A percentile compares a stretch with the other conserved stretches of the same genome.
phyloP scores from a whole-genome alignment of 2,113 vertebrate genomes.

The Hippotragus niger region DNA sequence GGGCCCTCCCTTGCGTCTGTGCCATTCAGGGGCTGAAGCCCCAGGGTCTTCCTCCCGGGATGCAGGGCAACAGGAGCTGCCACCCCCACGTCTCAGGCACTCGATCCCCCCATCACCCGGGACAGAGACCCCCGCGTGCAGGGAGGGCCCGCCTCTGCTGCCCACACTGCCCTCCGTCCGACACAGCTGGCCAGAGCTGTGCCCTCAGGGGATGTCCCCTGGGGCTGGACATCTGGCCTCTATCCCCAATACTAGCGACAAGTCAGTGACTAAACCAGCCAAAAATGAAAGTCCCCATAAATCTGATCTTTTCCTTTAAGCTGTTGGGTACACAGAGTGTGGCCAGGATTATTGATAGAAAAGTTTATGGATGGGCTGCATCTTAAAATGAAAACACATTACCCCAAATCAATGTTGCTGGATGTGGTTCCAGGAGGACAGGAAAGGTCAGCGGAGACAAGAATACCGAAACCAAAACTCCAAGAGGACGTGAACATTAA shows the following conservation, averaged over 20 bases:
- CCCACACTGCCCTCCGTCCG: accelerated
- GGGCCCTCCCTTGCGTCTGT: background rate
- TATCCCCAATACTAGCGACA: background rate
- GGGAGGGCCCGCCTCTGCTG: background rate
- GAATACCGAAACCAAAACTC: background rate
- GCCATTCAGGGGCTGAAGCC: background rate
- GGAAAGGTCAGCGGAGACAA: background rate
- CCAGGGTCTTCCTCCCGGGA: background rate
- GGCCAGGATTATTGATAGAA: constrained; percentile 38
- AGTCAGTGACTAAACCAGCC: background rate
- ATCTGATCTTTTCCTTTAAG: constrained; percentile 42
- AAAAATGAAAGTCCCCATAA: constrained; percentile 41
- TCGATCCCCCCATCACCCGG: background rate
- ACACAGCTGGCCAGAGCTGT: background rate
- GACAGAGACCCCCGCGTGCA: background rate
- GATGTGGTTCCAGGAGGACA: background rate
- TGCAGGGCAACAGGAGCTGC: background rate
- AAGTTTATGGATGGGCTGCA: constrained; percentile 51
- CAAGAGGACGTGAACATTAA: background rate
- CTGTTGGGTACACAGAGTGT: background rate
- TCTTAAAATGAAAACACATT: constrained; percentile 59
- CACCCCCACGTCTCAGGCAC: background rate
- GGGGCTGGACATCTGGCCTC: background rate
- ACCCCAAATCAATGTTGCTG: background rate
- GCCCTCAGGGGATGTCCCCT: background rate